These are phyloP conservation scores for Paelopatides confundens DNA, from an alignment of 53 echinoderm and acorn worm species.

Conservation along the genomic window DNA sequence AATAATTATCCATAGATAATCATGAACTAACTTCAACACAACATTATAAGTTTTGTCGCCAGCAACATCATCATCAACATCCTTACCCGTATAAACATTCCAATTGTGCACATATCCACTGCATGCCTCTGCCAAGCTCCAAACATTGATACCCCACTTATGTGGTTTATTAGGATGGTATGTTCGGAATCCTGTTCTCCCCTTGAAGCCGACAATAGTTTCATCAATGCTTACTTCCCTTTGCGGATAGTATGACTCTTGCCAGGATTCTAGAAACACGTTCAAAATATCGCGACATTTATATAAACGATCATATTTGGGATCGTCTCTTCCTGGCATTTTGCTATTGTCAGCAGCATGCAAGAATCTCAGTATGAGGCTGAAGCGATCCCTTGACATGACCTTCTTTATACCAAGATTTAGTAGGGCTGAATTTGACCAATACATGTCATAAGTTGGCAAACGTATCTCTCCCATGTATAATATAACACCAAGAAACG, in stretches of 20 bases:
- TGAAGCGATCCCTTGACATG: slow-evolving; percentile 26
- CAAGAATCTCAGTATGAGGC: not conserved
- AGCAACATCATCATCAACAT: slow-evolving; percentile 7
- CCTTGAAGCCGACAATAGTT: slow-evolving; percentile 13
- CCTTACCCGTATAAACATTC: slow-evolving; percentile 17
- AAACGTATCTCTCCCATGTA: slow-evolving; percentile 29
- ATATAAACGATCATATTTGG: not conserved
- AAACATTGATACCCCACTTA: slow-evolving; percentile 25
- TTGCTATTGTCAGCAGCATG: slow-evolving; percentile 38
- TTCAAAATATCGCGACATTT: not conserved
- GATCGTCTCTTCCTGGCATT: slow-evolving; percentile 8
- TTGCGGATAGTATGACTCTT: slow-evolving; percentile 1
- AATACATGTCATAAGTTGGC: slow-evolving; percentile 25
- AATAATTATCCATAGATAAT: slow-evolving; percentile 38
- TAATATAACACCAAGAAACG: slow-evolving; percentile 22
- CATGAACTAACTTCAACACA: slow-evolving; percentile 16
- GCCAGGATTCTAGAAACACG: slow-evolving; percentile 9
- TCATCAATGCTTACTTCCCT: slow-evolving; percentile 28
- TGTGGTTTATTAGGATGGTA: slow-evolving; percentile 33
- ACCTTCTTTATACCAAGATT: slow-evolving; percentile 29
- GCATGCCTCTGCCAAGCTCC: slow-evolving; percentile 8
- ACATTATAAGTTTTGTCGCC: slow-evolving; percentile 31
- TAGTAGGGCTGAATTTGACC: slow-evolving; percentile 28
- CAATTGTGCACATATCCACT: slow-evolving; percentile 3
- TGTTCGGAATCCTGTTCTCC: slow-evolving; percentile 1